Evolutionary conservation across 2,888 invertebrate species (phyloP), one percentile per base, ranked within the genome.

Genomic region (Volucella zonaria): DNA sequence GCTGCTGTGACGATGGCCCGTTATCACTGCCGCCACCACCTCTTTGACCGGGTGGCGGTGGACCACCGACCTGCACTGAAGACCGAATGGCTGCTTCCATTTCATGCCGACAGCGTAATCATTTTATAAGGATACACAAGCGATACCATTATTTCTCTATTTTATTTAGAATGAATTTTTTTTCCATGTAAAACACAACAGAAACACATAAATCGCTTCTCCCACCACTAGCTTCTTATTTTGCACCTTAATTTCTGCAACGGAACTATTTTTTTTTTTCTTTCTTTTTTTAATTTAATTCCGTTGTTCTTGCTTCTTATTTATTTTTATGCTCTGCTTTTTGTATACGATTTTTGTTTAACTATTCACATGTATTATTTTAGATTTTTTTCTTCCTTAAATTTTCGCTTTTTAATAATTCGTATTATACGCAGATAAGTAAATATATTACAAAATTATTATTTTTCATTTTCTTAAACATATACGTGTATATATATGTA

Each of bases 61-160:
- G 90, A 91, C 91, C 91, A 91, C 92, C 92, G 90, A 92, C 92
- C 92, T 92, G 92, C 90, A 92, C 92, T 92, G 92, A 90, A 89
- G 92, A 91, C 89, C 92, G 92, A 89, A 92, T 91, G 89, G 92
- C 92, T 91, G 92, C 92, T 92, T 92, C 92, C 92, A 92, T 92
- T 91, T 92, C 92, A 92, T 92, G 92, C 92, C 92, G 92, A 91
- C 91, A 90, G 88, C 88, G 88, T 88, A 87, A 88, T 88, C 83
- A 87, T 91, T 88, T 89, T 89, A 89, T 89, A 42, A 58, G 64
- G 81, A 81, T 81, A 81, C 76, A 58, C 67, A 68, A 85, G 68
- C 18, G 81, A 77, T 76, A 71, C 10, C 76, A 85, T 80, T 49
- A 77, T 87, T 75, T 54, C 42, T 64, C 66, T 66, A 70, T 66